phyloP scores from a whole-genome alignment of 2,888 invertebrate species.

The Mythimna pallens region DNA sequence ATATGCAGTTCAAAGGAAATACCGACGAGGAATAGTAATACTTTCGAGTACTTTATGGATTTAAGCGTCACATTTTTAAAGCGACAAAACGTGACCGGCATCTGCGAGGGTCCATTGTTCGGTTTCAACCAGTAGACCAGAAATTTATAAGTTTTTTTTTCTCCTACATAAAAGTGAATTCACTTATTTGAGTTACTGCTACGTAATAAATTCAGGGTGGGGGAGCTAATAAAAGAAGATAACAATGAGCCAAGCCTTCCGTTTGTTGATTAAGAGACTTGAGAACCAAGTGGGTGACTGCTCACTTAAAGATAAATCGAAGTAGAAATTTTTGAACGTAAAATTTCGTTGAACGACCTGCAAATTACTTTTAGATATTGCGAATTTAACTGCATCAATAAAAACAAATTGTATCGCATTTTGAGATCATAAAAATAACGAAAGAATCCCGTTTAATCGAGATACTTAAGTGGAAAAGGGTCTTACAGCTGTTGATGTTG shows the following conservation, averaged over 20 bases:
- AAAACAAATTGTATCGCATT: constrained; percentile 47
- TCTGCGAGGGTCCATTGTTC: constrained; percentile 84
- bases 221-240: constrained; percentile 79
- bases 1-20: constrained; percentile 85
- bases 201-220: constrained; percentile 83
- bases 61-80: constrained; percentile 89
- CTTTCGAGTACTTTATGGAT: constrained; percentile 88
- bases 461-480: constrained; percentile 19
- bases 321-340: constrained; percentile 8
- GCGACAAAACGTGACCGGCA: constrained; percentile 87
- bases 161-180: constrained; percentile 83
- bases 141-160: constrained; percentile 79
- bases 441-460: constrained; percentile 25
- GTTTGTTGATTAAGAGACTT: constrained; percentile 79
- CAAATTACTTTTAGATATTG: constrained; percentile 33
- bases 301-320: constrained; percentile 29
- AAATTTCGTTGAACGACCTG: constrained; percentile 20
- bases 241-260: constrained; percentile 78
- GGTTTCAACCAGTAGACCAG: constrained; percentile 81
- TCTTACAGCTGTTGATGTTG: background rate
- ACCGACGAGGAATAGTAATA: constrained; percentile 86
- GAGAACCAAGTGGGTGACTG: constrained; percentile 57
- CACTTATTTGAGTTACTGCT: constrained; percentile 86
- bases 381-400: constrained; percentile 28
- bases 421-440: constrained; percentile 30